phyloP scores from a whole-genome alignment of 2,888 invertebrate species.

The Meloe dianella region DNA sequence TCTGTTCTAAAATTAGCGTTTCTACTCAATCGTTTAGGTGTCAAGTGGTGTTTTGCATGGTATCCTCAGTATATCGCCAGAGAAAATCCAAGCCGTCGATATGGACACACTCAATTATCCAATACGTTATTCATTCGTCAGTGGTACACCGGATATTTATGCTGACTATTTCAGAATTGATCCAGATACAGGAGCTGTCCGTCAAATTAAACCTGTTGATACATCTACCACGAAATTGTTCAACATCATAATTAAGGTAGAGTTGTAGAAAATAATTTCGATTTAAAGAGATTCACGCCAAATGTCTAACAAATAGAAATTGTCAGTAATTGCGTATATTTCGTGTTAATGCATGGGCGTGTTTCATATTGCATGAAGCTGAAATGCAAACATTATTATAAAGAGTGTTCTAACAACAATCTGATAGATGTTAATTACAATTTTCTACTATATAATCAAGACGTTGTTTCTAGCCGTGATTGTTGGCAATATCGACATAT shows the following conservation, averaged over 20 bases:
- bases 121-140: conserved; percentile 81
- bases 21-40: conserved; percentile 62
- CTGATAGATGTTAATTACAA: conserved; percentile 12
- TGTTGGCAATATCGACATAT: too few relatives aligned
- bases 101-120: conserved; percentile 87
- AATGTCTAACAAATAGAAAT: too few relatives aligned
- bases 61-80: conserved; percentile 81
- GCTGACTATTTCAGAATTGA: conserved; percentile 84
- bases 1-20: background rate
- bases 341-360: too few relatives aligned
- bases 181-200: conserved; percentile 77
- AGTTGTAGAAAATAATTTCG: too few relatives aligned
- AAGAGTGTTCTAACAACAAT: background rate
- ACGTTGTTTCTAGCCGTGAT: too few relatives aligned
- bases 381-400: too few relatives aligned
- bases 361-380: too few relatives aligned
- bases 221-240: conserved; percentile 79
- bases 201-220: conserved; percentile 81
- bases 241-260: conserved; percentile 79
- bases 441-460: conserved; percentile 9
- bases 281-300: too few relatives aligned
- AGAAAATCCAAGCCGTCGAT: conserved; percentile 89
- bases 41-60: conserved; percentile 84
- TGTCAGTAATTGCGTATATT: too few relatives aligned
- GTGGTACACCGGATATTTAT: conserved; percentile 80